phyloP scores from a whole-genome alignment of 2,113 vertebrate genomes.

The Tupaia tana region DNA sequence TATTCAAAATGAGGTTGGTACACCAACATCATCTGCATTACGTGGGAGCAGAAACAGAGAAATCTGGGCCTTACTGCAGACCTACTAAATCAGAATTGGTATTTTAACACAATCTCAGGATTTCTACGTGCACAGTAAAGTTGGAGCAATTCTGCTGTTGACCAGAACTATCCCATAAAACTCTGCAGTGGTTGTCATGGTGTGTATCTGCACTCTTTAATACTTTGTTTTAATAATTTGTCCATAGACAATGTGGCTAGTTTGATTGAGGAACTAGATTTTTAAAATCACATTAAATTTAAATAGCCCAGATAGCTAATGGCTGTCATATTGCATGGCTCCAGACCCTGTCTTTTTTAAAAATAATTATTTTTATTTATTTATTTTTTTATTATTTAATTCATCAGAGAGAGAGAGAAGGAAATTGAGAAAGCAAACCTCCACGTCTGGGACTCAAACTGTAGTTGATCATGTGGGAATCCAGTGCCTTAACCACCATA shows the following conservation, averaged over 20 bases:
- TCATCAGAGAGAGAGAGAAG: no score
- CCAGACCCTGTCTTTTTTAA: background rate
- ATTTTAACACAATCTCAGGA: background rate
- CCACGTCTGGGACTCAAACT: no score
- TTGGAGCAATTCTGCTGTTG: background rate
- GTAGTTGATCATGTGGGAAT: no score
- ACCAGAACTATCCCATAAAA: background rate
- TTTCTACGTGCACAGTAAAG: rapidly evolving
- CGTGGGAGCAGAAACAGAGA: background rate
- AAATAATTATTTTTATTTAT: no score
- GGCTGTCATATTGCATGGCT: background rate
- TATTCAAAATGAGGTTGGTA: background rate
- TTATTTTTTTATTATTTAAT: no score
- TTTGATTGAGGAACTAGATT: background rate
- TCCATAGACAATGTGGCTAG: background rate
- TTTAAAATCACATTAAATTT: background rate
- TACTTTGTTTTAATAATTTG: no score
- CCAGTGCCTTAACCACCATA: no score
- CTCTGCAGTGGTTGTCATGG: background rate
- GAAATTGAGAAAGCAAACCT: no score
- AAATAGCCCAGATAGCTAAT: background rate
- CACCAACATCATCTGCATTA: background rate
- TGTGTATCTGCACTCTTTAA: background rate
- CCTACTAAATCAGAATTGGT: background rate
- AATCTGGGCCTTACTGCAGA: background rate